Conservation (phyloP, 1,140 invertebrate genomes). For the Ridgeia piscesae region DNA sequence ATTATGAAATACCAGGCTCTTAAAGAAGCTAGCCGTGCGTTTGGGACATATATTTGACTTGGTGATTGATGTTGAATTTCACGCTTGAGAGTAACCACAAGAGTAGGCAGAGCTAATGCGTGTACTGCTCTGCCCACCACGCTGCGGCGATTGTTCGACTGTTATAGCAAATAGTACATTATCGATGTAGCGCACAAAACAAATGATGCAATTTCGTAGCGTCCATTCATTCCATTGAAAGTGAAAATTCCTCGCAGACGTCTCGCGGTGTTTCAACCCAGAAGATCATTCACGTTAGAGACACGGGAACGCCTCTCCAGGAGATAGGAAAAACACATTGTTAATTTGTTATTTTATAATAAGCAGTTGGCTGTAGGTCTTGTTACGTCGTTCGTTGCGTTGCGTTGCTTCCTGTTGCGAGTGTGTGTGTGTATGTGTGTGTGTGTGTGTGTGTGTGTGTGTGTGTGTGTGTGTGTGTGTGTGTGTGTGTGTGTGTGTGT, state of each 20-base stretch:
- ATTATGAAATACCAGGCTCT: not conserved
- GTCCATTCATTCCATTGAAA: not conserved
- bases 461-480: constrained; percentile 18
- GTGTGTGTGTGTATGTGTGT: constrained; percentile 7
- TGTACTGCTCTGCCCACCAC: not conserved
- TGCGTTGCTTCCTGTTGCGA: too few relatives aligned
- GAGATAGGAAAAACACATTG: not conserved
- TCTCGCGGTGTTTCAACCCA: not conserved
- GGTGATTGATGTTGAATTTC: not conserved
- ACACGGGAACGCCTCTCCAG: not conserved
- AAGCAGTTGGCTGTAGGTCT: not conserved
- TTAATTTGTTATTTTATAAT: not conserved
- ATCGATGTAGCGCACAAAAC: not conserved
- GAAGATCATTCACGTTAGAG: not conserved
- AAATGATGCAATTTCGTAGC: not conserved
- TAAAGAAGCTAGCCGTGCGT: not conserved
- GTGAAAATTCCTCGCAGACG: not conserved
- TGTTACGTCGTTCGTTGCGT: not conserved
- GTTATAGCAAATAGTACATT: not conserved
- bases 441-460: constrained; percentile 8
- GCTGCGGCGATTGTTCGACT: not conserved
- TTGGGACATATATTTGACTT: not conserved
- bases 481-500: not conserved
- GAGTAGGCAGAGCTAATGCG: not conserved
- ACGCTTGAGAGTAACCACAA: not conserved